A percentile compares a stretch with the other conserved stretches of the same genome.
Evolutionary conservation across 2,797 vertebrate genomes (phyloP).

Genomic region (Lophotriccus pileatus): DNA sequence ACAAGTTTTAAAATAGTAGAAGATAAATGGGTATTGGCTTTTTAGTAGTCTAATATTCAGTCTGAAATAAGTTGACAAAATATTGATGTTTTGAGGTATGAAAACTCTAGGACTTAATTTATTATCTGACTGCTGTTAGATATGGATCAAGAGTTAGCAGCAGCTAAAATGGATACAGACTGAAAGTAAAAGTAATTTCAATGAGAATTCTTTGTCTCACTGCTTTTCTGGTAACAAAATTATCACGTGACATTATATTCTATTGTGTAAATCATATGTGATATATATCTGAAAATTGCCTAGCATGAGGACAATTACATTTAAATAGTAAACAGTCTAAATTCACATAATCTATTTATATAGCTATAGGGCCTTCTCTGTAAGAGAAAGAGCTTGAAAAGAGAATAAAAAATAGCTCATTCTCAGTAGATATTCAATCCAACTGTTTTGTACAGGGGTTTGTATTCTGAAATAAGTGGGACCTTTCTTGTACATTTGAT

Average conservation of each 20-base stretch:
- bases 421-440: not conserved
- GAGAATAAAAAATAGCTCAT: not conserved
- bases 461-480: not conserved
- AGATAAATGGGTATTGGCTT: not conserved
- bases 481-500: not conserved
- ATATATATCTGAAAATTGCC: not conserved
- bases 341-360: not conserved
- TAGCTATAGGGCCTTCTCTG: not conserved
- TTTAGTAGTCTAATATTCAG: not conserved
- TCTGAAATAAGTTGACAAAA: not conserved
- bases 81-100: not conserved
- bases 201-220: not conserved
- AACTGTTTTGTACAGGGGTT: not conserved
- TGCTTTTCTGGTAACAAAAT: not conserved
- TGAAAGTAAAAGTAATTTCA: conserved; percentile 2
- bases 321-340: not conserved
- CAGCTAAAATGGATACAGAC: not conserved
- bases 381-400: not conserved
- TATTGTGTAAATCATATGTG: not conserved
- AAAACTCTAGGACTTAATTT: not conserved
- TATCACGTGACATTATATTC: not conserved
- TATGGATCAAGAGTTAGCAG: not conserved
- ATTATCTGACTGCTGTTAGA: not conserved
- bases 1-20: not conserved
- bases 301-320: not conserved